Percentiles rank a stretch among this genome's conserved stretches.
Evolutionary conservation across 2,888 invertebrate species (phyloP).

Genomic region (Lissonota sp.): DNA sequence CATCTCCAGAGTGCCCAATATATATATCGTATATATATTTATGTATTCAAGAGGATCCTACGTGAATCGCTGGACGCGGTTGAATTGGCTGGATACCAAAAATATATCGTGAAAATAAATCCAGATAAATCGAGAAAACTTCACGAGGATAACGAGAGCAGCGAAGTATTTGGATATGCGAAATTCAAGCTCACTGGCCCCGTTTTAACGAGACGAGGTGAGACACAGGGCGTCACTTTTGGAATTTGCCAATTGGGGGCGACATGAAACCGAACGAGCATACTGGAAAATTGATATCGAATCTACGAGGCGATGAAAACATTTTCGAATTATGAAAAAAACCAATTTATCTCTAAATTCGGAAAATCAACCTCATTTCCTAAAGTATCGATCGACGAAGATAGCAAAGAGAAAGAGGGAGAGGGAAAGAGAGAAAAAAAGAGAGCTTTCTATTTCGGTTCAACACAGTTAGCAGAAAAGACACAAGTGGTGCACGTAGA

Average conservation of each 20-base stretch:
- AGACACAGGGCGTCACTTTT: constrained; percentile 11
- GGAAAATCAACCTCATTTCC: background rate
- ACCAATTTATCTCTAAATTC: background rate
- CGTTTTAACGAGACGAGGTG: constrained; percentile 34
- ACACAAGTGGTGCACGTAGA: constrained; percentile 56
- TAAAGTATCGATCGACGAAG: constrained; percentile 26
- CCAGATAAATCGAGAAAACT: constrained; percentile 72
- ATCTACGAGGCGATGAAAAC: background rate
- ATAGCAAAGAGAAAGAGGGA: constrained; percentile 24
- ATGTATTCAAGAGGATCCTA: constrained; percentile 37
- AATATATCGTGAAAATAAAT: constrained; percentile 75
- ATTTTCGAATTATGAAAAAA: background rate
- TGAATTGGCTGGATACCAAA: constrained; percentile 70
- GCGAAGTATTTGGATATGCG: constrained; percentile 75
- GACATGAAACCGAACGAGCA: background rate
- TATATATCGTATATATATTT: background rate
- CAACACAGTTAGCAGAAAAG: constrained; percentile 47
- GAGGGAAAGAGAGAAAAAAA: constrained; percentile 6
- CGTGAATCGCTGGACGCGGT: constrained; percentile 56
- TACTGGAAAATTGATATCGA: background rate
- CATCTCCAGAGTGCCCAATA: constrained; percentile 35
- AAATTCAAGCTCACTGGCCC: constrained; percentile 75
- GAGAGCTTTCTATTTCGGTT: constrained; percentile 63
- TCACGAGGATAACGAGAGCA: constrained; percentile 42
- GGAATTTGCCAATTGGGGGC: constrained; percentile 43